Base-by-base conservation (phyloP, 2,888 invertebrate species). In the Luperina testacea region DNA sequence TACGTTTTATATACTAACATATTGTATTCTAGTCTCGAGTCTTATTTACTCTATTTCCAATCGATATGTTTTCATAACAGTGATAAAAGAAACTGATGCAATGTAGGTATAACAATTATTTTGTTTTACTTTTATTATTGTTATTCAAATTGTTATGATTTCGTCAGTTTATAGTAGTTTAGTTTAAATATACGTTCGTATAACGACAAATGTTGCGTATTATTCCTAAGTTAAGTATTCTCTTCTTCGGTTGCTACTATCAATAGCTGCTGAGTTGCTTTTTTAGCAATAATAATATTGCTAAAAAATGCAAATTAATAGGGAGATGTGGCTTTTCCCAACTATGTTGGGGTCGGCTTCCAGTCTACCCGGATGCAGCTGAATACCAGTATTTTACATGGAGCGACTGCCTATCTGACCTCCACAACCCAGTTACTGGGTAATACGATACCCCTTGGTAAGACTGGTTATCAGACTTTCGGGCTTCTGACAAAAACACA, bases 11-110 rank as follows among this genome's bases (percentile, higher is more conserved):
- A n/a, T n/a, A 53, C 32, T 8, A 65, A 15, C 3, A 42, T 82
- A 42, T 13, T 59, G 17, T 80, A 42, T 64, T 85, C 82, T 82
- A 78, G 86, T 84, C 77, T 72, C 8, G 75, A 64, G 53, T 81
- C 42, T 65, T 72, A 69, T 64, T 61, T 69, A 64, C 59, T n/a
- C 7, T 45, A 20, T 78, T 75, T 45, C n/a, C n/a, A 51, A 57
- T 77, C 20, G 17, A 64, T 42, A 6, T 71, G 51, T 67, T 68
- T 69, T 57, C 6, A 15, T 17, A 80, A 15, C 57, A 65, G 20
- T 72, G 76, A 63, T 85, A 67, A 9, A 59, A 24, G 38, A 38
- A 78, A 82, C 15, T 72, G 57, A 70, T 63, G 51, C 65, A 82
- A 70, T 75, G 51, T 51, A n/a, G n/a, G n/a, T n/a, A 48, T 69